Percentiles rank a stretch among this genome's conserved stretches.
phyloP scores from a whole-genome alignment of 92 coral and sea anemone genomes.

The Muricea muricata region DNA sequence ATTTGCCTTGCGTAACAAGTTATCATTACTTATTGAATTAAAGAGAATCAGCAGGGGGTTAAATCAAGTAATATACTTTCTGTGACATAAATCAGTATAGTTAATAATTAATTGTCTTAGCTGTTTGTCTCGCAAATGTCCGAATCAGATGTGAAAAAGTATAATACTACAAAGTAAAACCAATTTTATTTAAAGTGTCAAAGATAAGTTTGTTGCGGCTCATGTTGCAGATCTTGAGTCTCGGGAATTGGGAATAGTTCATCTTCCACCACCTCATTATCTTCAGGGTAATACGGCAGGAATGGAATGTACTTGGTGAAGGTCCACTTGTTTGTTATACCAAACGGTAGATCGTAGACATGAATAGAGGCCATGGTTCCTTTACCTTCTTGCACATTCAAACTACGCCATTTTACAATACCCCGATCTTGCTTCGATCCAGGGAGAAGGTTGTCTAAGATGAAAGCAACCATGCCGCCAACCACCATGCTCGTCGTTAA shows the following conservation, averaged over 20 bases:
- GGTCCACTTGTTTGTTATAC: constrained; percentile 24
- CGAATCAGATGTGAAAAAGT: too few relatives aligned
- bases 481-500: constrained; percentile 90
- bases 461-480: constrained; percentile 80
- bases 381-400: constrained; percentile 46
- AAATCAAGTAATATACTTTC: too few relatives aligned
- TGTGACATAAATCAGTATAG: too few relatives aligned
- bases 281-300: constrained; percentile 33
- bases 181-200: too few relatives aligned
- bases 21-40: too few relatives aligned
- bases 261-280: background rate
- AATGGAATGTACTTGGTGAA: constrained; percentile 29
- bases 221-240: background rate
- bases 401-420: constrained; percentile 75
- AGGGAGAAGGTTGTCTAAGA: constrained; percentile 94
- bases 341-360: constrained; percentile 33
- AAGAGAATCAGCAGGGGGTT: too few relatives aligned
- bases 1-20: too few relatives aligned
- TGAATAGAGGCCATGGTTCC: constrained; percentile 29
- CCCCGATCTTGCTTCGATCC: constrained; percentile 94
- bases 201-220: constrained; percentile 11
- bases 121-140: too few relatives aligned
- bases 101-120: too few relatives aligned
- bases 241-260: background rate
- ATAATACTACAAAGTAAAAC: too few relatives aligned